Percentiles rank a stretch among this genome's conserved stretches.
Conservation (phyloP, 2,888 invertebrate genomes). For the Zygogramma bicolorata region DNA sequence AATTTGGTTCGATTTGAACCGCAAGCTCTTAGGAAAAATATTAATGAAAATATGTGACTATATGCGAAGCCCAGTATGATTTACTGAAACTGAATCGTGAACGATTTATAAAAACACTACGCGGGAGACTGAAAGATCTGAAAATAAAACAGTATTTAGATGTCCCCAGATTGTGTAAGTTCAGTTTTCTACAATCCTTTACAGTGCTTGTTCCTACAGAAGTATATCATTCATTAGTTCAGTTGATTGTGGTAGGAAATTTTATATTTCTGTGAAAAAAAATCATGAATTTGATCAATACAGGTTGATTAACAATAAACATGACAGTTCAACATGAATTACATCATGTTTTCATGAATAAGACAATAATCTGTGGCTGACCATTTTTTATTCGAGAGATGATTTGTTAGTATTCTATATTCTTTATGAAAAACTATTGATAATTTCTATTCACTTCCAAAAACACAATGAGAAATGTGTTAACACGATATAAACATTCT, state of each 20-base stretch:
- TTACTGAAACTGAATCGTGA: constrained; percentile 38
- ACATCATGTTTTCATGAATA: constrained; percentile 51
- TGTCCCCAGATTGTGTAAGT: constrained; percentile 65
- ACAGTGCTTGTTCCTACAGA: constrained; percentile 54
- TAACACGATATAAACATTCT: constrained; percentile 61
- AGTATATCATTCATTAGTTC: too few relatives aligned
- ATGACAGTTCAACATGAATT: too few relatives aligned
- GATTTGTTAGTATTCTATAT: not conserved
- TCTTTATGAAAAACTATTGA: constrained; percentile 5
- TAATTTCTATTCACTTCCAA: not conserved
- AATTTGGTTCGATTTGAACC: too few relatives aligned
- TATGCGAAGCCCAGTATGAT: too few relatives aligned
- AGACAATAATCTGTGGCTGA: not conserved
- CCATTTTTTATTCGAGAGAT: not conserved
- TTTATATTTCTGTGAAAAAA: not conserved
- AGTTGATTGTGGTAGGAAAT: not conserved
- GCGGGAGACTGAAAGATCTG: constrained; percentile 66
- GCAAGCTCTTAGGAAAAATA: too few relatives aligned
- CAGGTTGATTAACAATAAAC: too few relatives aligned
- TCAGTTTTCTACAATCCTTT: constrained; percentile 61
- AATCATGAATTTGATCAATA: too few relatives aligned
- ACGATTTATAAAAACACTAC: constrained; percentile 49
- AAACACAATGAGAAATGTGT: constrained; percentile 51
- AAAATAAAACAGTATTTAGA: constrained; percentile 67
- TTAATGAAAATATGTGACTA: too few relatives aligned